Conservation (phyloP, 2,797 vertebrate species). For the Gymnothorax reevesii region DNA sequence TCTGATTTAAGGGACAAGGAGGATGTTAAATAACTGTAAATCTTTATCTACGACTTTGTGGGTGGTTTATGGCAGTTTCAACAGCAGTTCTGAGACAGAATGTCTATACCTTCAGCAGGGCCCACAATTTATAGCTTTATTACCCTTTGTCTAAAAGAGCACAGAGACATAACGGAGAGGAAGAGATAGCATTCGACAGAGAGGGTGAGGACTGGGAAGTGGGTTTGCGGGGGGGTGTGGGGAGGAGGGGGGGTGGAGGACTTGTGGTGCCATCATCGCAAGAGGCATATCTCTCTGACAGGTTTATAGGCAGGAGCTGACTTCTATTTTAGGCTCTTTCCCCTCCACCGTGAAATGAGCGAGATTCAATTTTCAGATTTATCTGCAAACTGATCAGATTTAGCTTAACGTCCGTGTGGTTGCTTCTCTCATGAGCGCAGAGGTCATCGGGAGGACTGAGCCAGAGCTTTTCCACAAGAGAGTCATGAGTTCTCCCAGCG, state of each 20-base stretch:
- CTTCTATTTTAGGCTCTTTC: slow-evolving; percentile 55
- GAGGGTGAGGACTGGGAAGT: neutral
- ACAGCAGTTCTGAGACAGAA: slow-evolving; percentile 72
- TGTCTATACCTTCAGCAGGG: slow-evolving; percentile 66
- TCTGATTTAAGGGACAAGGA: slow-evolving; percentile 66
- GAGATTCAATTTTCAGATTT: slow-evolving; percentile 76
- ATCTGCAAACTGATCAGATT: slow-evolving; percentile 59
- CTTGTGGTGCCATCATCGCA: slow-evolving; percentile 57
- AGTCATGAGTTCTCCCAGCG: slow-evolving; percentile 68
- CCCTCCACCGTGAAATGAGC: slow-evolving; percentile 58
- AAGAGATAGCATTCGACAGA: slow-evolving; percentile 61
- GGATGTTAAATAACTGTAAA: slow-evolving; percentile 79
- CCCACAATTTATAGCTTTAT: slow-evolving; percentile 75
- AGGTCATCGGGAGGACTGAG: slow-evolving; percentile 66
- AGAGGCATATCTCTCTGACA: slow-evolving; percentile 65
- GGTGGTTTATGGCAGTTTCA: slow-evolving; percentile 76
- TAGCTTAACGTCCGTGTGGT: slow-evolving; percentile 53
- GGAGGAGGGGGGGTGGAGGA: slow-evolving; percentile 39
- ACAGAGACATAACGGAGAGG: slow-evolving; percentile 74
- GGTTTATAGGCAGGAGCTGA: slow-evolving; percentile 64
- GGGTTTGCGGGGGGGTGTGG: slow-evolving; percentile 34
- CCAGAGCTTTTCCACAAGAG: slow-evolving; percentile 14
- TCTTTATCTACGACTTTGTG: slow-evolving; percentile 76
- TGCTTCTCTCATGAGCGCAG: slow-evolving; percentile 48
- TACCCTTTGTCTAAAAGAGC: slow-evolving; percentile 76